Evolutionary conservation across 2,113 vertebrate species (phyloP).

Genomic region (Hyperopisus bebe): DNA sequence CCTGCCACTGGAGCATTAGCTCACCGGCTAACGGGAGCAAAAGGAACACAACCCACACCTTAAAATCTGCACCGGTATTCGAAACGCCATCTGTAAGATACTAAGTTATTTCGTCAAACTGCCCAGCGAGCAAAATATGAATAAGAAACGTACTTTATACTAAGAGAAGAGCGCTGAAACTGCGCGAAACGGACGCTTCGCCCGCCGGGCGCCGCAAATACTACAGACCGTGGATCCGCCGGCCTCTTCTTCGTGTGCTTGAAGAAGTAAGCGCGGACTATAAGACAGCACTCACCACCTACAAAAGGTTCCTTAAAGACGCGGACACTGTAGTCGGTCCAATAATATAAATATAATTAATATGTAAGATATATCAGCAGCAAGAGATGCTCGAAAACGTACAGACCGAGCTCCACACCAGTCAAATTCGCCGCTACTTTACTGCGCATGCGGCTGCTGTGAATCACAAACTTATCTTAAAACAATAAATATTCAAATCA

Average conservation of each 20-base stretch:
- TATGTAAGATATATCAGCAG: neutral
- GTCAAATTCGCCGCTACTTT: conserved; percentile 23
- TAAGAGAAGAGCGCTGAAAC: neutral
- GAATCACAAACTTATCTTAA: neutral
- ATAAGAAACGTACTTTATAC: neutral
- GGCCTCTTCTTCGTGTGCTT: neutral
- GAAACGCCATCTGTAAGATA: neutral
- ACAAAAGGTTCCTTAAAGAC: neutral
- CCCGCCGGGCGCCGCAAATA: neutral
- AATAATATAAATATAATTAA: neutral
- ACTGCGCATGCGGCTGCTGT: conserved; percentile 6
- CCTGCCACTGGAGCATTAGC: neutral
- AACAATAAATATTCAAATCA: neutral
- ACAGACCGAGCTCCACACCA: too few species aligned
- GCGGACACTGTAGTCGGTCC: neutral
- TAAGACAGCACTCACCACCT: neutral
- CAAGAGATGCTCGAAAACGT: neutral
- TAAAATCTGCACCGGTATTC: neutral
- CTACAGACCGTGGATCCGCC: conserved; percentile 14
- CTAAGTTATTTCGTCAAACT: neutral
- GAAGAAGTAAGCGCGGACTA: neutral
- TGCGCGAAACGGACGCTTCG: neutral
- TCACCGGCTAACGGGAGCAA: neutral
- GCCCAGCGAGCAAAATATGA: neutral
- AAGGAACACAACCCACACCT: neutral